These are phyloP conservation scores for Halcyon chelicuti DNA, from an alignment of 2,797 vertebrate species.

Conservation along the genomic window DNA sequence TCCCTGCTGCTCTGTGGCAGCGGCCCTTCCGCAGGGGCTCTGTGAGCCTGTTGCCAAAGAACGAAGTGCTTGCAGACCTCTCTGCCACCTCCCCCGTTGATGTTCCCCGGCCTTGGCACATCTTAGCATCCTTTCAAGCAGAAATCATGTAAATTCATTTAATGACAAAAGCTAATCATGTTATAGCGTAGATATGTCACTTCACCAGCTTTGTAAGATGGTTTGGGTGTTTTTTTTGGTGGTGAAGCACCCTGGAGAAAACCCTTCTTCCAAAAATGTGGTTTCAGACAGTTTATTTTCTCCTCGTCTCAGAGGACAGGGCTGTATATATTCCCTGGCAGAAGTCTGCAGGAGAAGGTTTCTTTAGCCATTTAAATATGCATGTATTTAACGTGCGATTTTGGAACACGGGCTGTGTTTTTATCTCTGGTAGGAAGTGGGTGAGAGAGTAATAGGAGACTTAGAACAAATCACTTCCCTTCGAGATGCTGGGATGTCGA, in stretches of 20 bases:
- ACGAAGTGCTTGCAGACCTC: conserved; percentile 5
- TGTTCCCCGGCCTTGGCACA: background rate
- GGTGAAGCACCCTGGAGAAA: background rate
- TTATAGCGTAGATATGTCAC: background rate
- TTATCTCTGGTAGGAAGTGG: background rate
- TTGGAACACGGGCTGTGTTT: background rate
- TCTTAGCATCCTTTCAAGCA: background rate
- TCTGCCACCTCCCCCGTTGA: background rate
- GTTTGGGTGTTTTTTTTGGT: background rate
- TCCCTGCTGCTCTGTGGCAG: fast-evolving
- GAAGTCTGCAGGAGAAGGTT: background rate
- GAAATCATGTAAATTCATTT: conserved; percentile 37
- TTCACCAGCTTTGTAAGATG: conserved; percentile 15
- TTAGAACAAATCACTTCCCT: background rate
- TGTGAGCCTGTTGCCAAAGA: background rate
- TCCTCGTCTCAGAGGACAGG: background rate
- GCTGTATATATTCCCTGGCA: background rate
- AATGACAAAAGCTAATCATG: conserved; percentile 26
- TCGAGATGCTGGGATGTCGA: background rate
- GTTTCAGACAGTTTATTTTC: background rate
- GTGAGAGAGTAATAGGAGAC: background rate
- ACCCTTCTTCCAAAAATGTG: background rate
- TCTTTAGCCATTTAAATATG: background rate
- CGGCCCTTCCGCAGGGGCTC: background rate
- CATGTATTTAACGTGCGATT: background rate